Conservation (phyloP, 2,888 invertebrate genomes). For the Synergus laeviventris region DNA sequence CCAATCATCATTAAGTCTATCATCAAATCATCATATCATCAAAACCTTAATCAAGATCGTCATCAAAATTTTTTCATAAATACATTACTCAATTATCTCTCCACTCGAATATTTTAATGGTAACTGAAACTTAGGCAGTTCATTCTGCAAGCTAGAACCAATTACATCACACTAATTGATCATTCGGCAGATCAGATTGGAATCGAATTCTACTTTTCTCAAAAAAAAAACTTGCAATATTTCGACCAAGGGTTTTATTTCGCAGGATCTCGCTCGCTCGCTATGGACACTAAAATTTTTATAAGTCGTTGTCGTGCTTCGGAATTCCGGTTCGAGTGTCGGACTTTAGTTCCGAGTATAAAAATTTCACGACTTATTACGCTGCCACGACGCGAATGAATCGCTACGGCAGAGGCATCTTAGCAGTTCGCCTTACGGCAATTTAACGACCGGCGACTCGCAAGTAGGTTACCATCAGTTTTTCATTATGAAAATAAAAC, state of each 20-base stretch:
- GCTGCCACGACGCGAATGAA: background rate
- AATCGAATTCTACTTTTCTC: background rate
- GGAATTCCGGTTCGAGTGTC: slow-evolving; percentile 11
- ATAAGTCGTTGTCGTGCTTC: slow-evolving; percentile 26
- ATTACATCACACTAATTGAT: slow-evolving; percentile 22
- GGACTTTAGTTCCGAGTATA: slow-evolving; percentile 33
- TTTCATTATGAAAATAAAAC: background rate
- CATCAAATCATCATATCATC: background rate
- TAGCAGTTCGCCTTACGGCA: background rate
- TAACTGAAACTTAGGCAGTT: slow-evolving; percentile 12
- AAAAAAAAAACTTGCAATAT: background rate
- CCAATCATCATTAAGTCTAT: slow-evolving; percentile 41
- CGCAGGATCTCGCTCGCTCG: background rate
- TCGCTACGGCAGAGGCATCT: background rate
- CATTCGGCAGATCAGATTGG: slow-evolving; percentile 10
- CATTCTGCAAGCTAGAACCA: background rate
- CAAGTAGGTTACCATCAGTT: slow-evolving; percentile 22
- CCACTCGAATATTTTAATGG: slow-evolving; percentile 1
- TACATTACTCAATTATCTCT: background rate
- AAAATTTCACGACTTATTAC: slow-evolving; percentile 40
- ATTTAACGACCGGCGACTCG: slow-evolving; percentile 6
- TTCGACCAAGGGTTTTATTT: slow-evolving; percentile 16
- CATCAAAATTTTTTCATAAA: background rate
- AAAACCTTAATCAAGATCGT: background rate
- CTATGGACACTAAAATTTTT: slow-evolving; percentile 20